Base-by-base conservation (phyloP, 2,797 vertebrate genomes). In the Octomys mimax region DNA sequence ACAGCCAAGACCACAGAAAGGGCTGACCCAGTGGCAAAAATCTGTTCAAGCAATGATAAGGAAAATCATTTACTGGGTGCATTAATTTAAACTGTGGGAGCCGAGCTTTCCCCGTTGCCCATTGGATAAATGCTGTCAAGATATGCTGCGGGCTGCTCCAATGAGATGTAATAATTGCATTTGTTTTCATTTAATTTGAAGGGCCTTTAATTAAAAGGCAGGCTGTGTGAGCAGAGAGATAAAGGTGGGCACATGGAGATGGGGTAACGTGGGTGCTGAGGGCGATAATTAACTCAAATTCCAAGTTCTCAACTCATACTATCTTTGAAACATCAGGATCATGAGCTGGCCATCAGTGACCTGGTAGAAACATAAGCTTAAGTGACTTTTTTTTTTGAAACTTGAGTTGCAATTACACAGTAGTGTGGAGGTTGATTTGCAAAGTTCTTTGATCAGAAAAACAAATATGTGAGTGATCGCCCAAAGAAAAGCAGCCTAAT, bases 151-250 rank as follows among this genome's bases (percentile, higher is more conserved):
- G 98, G 98, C 98, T 90, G 95, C 98, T 98, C 98, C 98, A 98
- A 98, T 77, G 98, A 98, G 97, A 98, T 98, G 98, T 98, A 99
- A 98, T 99, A 99, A 99, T 98, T 99, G 98, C 98, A 98, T 98
- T 98, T 99, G 98, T 98, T 99, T 98, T 98, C 98, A 98, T 99
- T 99, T 99, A 98, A 99, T 99, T 98, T 98, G 98, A 98, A 98
- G 98, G 98, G 97, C 98, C 98, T 99, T 99, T 99, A 99, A 99
- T 99, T 99, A 99, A 99, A 98, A 99, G 98, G 97, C 97, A 98
- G 97, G 97, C 97, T 97, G 59, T 61, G 98, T 98, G 98, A 97
- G 98, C 96, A 33, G 97, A 97, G 98, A 98, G 98, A 99, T 98
- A 98, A 99, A 98, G 98, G 97, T 21, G 68, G 97, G 97, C 97